A percentile compares a stretch with the other conserved stretches of the same genome.
phyloP scores from a whole-genome alignment of 2,888 invertebrate species.

The Acrobasis consociella region DNA sequence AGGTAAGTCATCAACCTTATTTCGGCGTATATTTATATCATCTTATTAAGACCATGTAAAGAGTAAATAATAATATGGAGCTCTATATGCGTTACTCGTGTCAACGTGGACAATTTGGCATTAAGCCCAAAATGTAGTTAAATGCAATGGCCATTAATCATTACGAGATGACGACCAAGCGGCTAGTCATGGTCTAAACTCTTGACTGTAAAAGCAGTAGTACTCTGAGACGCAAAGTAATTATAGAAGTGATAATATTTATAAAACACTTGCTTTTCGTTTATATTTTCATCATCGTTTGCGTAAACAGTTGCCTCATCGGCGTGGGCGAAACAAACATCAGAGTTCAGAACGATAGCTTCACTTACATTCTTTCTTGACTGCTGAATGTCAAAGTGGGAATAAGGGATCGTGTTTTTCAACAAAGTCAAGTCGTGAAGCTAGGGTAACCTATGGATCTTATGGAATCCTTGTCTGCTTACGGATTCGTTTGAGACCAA shows the following conservation, averaged over 20 bases:
- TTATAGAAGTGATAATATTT: conserved; percentile 15
- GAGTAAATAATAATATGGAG: neutral
- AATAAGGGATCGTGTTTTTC: no score
- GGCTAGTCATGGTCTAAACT: conserved; percentile 5
- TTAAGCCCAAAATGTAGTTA: neutral
- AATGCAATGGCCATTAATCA: conserved; percentile 14
- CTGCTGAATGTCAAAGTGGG: no score
- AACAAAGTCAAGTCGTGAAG: no score
- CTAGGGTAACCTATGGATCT: no score
- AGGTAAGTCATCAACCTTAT: conserved; percentile 1
- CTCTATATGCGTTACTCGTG: neutral
- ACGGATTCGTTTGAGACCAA: no score
- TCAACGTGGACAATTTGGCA: conserved; percentile 8
- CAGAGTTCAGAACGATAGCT: neutral
- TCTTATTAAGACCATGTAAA: neutral
- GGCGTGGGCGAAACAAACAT: neutral
- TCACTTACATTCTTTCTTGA: no score
- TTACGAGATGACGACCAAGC: conserved; percentile 8
- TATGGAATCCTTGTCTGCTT: no score
- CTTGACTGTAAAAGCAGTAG: neutral
- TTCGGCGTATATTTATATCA: no score
- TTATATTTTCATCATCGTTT: conserved; percentile 31
- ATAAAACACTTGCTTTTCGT: conserved; percentile 16
- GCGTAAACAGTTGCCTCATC: conserved; percentile 31
- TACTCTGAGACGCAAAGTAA: conserved; percentile 5